Base-by-base conservation (phyloP, 2,113 vertebrate genomes). In the Colinus virginianus region DNA sequence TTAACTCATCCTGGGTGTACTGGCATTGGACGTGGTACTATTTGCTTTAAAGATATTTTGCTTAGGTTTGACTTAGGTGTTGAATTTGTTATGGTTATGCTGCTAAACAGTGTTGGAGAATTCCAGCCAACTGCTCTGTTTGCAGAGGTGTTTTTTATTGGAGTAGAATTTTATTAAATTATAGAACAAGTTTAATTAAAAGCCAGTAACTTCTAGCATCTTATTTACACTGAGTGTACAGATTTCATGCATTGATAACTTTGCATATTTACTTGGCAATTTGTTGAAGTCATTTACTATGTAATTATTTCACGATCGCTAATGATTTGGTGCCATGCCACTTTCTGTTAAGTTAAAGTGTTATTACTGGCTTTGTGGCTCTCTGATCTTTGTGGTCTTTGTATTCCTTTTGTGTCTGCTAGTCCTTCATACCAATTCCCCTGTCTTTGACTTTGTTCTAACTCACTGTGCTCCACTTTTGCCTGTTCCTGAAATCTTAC, bases 281-380 rank as follows among this genome's bases (percentile, higher is more conserved):
- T 95, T 95, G 95, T 94, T 94, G 11, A 67, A 92, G 93, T 78
- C 91, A 88, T 96, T 96, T 92, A 94, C 56, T 94, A 36, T 62
- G 94, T 91, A 95, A 96, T 93, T 93, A 94, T 91, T 96, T 93
- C 42, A 45, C 72, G 76, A 91, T 94, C 95, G 69, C 82, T 81
- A 86, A 61, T 0, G 2, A 51, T 90, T 94, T 95, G 94, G 90
- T 94, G 90, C 70, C 17, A 10, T 90, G 95, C 91, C 85, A 76
- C 76, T 87, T 84, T 90, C 81, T 87, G 56, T 77, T 83, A 59
- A 84, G 53, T 84, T 58, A 53, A 85, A 75, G 74, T 70, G 67
- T 49, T 89, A 26, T 66, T 94, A 75, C 62, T 94, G 75, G n/a
- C 48, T 88, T 78, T 78, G 64, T 71, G 76, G 64, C 61, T 59